Percentiles rank a stretch among this genome's conserved stretches.
phyloP scores from a whole-genome alignment of 2,113 vertebrate species.

The Grus americana region DNA sequence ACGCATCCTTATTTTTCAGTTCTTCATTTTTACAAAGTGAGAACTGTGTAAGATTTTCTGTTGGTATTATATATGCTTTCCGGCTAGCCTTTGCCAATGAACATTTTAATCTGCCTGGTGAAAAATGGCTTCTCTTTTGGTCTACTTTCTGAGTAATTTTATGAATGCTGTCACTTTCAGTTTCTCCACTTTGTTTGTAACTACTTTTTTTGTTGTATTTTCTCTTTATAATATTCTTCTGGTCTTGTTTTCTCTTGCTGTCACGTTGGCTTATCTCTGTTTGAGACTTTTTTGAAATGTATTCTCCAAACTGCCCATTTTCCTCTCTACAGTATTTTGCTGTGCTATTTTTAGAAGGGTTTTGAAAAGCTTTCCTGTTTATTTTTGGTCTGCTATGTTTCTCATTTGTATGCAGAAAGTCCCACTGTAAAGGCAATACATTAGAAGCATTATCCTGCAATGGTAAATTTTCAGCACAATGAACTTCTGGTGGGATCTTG shows the following conservation, averaged over 20 bases:
- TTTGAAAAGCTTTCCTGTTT: slow-evolving; percentile 24
- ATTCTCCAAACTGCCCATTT: background rate
- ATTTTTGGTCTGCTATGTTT: background rate
- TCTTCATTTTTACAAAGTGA: background rate
- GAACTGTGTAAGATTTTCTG: background rate
- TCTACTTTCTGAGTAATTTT: background rate
- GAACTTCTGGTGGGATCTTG: background rate
- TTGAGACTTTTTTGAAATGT: background rate
- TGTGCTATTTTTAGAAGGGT: slow-evolving; percentile 28
- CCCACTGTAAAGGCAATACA: background rate
- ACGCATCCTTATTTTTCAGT: background rate
- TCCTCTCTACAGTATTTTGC: background rate
- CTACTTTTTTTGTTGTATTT: background rate
- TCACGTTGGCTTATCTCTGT: background rate
- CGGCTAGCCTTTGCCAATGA: slow-evolving; percentile 5
- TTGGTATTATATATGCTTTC: background rate
- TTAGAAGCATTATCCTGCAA: background rate
- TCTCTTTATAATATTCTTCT: background rate
- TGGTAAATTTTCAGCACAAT: background rate
- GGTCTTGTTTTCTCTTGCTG: slow-evolving; percentile 2
- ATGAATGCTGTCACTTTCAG: background rate
- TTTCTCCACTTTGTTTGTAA: background rate
- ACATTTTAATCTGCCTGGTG: background rate
- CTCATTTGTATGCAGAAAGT: slow-evolving; percentile 1
- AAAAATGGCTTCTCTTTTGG: slow-evolving; percentile 10